Percentiles rank a stretch among this genome's conserved stretches.
These are phyloP conservation scores for Ophion slaviceki DNA, from an alignment of 2,888 invertebrate species.

Conservation along the genomic window DNA sequence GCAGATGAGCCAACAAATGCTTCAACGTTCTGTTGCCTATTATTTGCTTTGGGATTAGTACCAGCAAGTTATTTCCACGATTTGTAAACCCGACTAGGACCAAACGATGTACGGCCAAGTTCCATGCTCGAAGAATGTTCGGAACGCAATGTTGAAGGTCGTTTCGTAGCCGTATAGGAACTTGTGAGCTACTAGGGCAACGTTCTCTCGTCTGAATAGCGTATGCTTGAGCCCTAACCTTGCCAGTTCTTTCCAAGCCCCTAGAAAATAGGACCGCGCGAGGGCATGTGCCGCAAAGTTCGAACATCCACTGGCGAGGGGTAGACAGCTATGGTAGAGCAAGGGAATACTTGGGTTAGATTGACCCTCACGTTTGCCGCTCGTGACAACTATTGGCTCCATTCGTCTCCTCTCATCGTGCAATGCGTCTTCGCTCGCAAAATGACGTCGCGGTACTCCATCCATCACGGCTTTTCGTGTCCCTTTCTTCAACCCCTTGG, in stretches of 20 bases:
- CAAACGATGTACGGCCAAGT: no score
- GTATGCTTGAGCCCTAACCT: constrained; percentile 50
- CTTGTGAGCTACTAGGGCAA: background rate
- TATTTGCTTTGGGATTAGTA: no score
- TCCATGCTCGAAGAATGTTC: background rate
- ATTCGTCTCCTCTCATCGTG: constrained; percentile 70
- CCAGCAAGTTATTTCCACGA: background rate
- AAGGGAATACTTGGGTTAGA: background rate
- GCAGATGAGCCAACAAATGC: background rate
- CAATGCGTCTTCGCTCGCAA: constrained; percentile 69
- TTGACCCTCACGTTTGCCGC: constrained; percentile 60
- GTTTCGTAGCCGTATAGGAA: background rate
- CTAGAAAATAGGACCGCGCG: constrained; percentile 58
- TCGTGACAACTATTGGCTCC: constrained; percentile 74
- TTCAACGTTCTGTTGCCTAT: background rate
- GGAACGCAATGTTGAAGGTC: constrained; percentile 29
- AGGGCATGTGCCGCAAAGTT: background rate
- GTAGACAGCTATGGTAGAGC: background rate
- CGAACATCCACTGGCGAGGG: background rate
- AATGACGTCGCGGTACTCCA: constrained; percentile 25
- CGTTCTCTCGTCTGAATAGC: constrained; percentile 1
- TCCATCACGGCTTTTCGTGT: constrained; percentile 11
- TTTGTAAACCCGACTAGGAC: background rate
- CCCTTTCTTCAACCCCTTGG: background rate
- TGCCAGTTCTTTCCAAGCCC: constrained; percentile 45